Base-by-base conservation (phyloP, 2,797 vertebrate species). In the Urosaurus nigricauda region DNA sequence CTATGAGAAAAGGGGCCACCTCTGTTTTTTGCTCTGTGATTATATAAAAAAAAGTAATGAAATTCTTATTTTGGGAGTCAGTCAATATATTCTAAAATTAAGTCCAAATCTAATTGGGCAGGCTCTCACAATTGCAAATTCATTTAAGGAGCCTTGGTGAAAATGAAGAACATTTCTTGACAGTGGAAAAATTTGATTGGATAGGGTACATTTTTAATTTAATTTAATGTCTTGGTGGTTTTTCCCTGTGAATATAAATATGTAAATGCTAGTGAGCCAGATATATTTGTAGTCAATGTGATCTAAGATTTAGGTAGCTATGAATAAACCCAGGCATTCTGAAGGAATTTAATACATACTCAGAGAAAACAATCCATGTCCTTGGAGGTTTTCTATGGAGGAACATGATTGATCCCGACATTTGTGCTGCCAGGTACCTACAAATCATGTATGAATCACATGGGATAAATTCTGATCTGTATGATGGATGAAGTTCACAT, bases 391-490 rank as follows among this genome's bases (percentile, higher is more conserved):
- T 84, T 79, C 16, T 70, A 2, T 43, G 9, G 73, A 58, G 43
- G 37, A 47, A 43, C 58, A 51, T 56, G 37, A 68, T 24, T 84
- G 35, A 56, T 79, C n/a, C 51, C 35, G 16, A 37, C 24, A 51
- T 79, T 43, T 86, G 32, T 70, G 21, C 13, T 70, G 24, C 12
- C 24, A 68, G 24, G 43, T 60, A 71, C 26, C 1, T 77, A 47
- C 24, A 79, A 75, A 84, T 24, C 13, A 68, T 56, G 43, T 40
- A 43, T 58, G 85, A 84, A 51, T 68, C 16, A 88, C 88, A 79
- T 6, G 56, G 0, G 51, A 51, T 79, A 92, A 91, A 87, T 60
- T 87, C 86, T 58, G 3, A 88, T 88, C 86, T 73, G 86, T 60
- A 1, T 5, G 82, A 24, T 63, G 21, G 79, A 63, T 88, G 75